These are phyloP conservation scores for Orchestes rusci DNA, from an alignment of 2,888 invertebrate genomes.

Conservation along the genomic window DNA sequence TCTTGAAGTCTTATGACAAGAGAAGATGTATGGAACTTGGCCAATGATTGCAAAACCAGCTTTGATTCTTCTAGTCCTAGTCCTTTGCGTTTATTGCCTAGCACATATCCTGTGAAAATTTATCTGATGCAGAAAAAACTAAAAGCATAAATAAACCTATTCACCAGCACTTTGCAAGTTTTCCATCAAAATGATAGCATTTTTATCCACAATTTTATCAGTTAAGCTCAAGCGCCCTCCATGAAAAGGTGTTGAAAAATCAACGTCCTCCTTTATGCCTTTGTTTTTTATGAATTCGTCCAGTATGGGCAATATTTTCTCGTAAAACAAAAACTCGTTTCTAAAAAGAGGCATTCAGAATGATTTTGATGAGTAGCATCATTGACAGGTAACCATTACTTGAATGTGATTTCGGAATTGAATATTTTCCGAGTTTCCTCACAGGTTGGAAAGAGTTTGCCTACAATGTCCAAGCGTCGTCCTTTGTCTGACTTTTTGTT, in stretches of 20 bases:
- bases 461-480: constrained; percentile 16
- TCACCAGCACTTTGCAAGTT: constrained; percentile 37
- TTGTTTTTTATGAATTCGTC: constrained; percentile 42
- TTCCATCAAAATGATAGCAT: constrained; percentile 48
- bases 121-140: too few species aligned
- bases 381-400: constrained; percentile 35
- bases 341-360: constrained; percentile 2
- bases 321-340: constrained; percentile 39
- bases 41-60: constrained; percentile 11
- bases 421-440: constrained; percentile 40
- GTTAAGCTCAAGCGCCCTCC: constrained; percentile 31
- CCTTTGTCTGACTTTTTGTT: constrained; percentile 1
- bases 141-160: constrained; percentile 2
- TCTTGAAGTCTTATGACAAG: constrained; percentile 10
- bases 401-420: constrained; percentile 45
- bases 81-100: constrained; percentile 12
- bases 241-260: constrained; percentile 36
- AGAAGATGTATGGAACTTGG: constrained; percentile 17
- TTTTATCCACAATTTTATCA: constrained; percentile 41
- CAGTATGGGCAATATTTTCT: constrained; percentile 44
- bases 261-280: constrained; percentile 38
- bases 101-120: constrained; percentile 9
- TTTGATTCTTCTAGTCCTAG: constrained; percentile 9
- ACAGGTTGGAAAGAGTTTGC: constrained; percentile 20
- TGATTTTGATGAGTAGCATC: constrained; percentile 27